Percentiles rank a stretch among this genome's conserved stretches.
Conservation (phyloP, 2,888 invertebrate species). For the Athalia circularis region DNA sequence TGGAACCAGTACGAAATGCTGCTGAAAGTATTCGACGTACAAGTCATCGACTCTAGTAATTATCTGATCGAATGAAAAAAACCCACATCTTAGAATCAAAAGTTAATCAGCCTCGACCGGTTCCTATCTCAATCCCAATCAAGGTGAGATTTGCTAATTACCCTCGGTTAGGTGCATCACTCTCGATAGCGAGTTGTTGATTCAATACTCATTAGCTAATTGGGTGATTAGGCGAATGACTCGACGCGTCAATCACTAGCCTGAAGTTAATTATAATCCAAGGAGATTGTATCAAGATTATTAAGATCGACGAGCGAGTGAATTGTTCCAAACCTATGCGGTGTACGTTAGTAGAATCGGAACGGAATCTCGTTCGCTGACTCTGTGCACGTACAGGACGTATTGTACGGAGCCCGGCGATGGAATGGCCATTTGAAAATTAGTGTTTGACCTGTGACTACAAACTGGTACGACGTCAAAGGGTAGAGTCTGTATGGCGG, state of each 20-base stretch:
- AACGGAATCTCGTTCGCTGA: not conserved
- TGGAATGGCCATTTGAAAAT: not conserved
- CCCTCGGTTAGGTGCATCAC: not conserved
- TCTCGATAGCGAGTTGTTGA: not conserved
- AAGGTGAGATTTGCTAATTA: conserved; percentile 7
- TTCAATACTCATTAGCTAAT: too few relatives aligned
- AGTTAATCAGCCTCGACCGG: not conserved
- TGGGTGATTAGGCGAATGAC: too few relatives aligned
- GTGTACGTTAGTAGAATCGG: not conserved
- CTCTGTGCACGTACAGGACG: not conserved
- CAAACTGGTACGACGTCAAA: not conserved
- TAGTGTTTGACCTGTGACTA: conserved; percentile 28
- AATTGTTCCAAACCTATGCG: not conserved
- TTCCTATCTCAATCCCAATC: not conserved
- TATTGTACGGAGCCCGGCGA: not conserved
- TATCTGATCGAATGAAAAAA: too few relatives aligned
- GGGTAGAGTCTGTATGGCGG: not conserved
- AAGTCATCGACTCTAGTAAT: too few relatives aligned
- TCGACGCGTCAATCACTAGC: too few relatives aligned
- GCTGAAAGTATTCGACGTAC: too few relatives aligned
- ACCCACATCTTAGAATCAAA: not conserved
- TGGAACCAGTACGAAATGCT: too few relatives aligned
- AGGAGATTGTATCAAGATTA: too few relatives aligned
- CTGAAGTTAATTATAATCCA: not conserved
- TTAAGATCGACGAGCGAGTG: not conserved